Percentiles rank a stretch among this genome's conserved stretches.
phyloP scores from a whole-genome alignment of 2,888 invertebrate genomes.

The Plusia festucae region DNA sequence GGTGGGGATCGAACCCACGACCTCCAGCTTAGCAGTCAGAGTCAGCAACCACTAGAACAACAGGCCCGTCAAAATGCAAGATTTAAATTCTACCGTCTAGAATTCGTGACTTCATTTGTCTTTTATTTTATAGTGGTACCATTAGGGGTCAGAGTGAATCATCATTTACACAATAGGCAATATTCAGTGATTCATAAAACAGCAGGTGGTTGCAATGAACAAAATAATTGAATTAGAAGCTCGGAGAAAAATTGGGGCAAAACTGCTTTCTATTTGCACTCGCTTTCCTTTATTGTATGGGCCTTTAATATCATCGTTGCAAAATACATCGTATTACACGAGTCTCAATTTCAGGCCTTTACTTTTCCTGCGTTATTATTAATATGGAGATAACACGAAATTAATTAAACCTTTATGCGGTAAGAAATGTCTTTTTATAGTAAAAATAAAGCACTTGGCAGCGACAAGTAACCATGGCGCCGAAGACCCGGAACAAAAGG shows the following conservation, averaged over 20 bases:
- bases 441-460: slow-evolving; percentile 26
- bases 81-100: not conserved
- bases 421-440: not conserved
- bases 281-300: slow-evolving; percentile 68
- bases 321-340: slow-evolving; percentile 14
- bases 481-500: slow-evolving; percentile 29
- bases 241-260: slow-evolving; percentile 64
- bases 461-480: slow-evolving; percentile 22
- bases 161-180: slow-evolving; percentile 21
- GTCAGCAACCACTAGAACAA: no score
- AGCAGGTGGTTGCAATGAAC: slow-evolving; percentile 59
- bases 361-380: not conserved
- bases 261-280: slow-evolving; percentile 68
- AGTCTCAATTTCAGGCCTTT: not conserved
- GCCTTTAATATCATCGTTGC: slow-evolving; percentile 43
- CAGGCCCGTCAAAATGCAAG: no score
- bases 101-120: not conserved
- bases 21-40: no score
- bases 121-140: not conserved
- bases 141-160: slow-evolving; percentile 24
- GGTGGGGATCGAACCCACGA: no score
- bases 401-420: not conserved
- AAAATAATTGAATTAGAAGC: slow-evolving; percentile 77
- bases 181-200: slow-evolving; percentile 39
- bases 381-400: not conserved